A percentile compares a stretch with the other conserved stretches of the same genome.
Conservation (phyloP, 1,140 invertebrate genomes). For the Aphelenchoides fujianensis region DNA sequence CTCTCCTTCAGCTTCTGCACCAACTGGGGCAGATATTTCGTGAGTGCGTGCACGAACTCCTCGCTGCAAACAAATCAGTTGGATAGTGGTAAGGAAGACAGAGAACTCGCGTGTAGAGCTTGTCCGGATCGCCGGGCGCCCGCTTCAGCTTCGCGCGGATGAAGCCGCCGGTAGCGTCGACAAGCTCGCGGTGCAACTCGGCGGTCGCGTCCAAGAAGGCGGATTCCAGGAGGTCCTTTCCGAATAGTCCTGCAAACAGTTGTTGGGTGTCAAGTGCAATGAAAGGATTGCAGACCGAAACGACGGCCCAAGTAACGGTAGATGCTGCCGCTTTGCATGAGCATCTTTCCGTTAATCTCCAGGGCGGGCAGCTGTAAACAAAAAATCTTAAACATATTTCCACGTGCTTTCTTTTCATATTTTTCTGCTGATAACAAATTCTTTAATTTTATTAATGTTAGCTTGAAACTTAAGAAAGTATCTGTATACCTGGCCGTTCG, state of each 20-base stretch:
- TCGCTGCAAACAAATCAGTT: not conserved
- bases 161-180: conserved; percentile 2
- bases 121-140: too few relatives aligned
- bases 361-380: conserved; percentile 1
- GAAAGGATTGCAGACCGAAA: too few relatives aligned
- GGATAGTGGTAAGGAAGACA: too few relatives aligned
- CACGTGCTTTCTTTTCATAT: too few relatives aligned
- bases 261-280: too few relatives aligned
- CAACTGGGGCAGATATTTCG: not conserved
- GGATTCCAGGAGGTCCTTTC: conserved; percentile 9
- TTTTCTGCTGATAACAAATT: too few relatives aligned
- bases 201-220: not conserved
- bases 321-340: not conserved
- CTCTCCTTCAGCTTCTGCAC: not conserved
- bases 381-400: too few relatives aligned
- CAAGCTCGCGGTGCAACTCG: not conserved
- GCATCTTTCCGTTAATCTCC: conserved; percentile 18
- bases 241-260: not conserved
- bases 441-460: too few relatives aligned
- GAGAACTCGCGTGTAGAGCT: too few relatives aligned
- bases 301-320: not conserved
- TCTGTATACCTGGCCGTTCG: not conserved
- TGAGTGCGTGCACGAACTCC: not conserved
- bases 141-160: too few relatives aligned
- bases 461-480: too few relatives aligned